phyloP scores from a whole-genome alignment of 2,888 invertebrate genomes.

The Ferdinandea cuprea region DNA sequence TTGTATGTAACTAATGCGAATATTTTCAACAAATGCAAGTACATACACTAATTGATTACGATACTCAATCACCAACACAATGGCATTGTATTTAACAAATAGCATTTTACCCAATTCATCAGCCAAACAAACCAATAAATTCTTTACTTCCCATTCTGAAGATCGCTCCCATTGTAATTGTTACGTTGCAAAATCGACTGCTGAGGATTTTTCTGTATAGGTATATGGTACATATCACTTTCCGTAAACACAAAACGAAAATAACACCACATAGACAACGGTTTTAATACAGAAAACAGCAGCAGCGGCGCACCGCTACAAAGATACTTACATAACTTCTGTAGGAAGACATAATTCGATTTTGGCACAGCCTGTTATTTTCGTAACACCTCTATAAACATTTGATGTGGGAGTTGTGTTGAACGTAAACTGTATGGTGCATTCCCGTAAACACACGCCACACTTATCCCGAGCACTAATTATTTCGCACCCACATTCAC shows the following conservation, averaged over 20 bases:
- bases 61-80: no score
- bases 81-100: no score
- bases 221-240: constrained; percentile 49
- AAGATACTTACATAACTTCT: constrained; percentile 82
- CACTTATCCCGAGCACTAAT: constrained; percentile 7
- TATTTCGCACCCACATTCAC: constrained; percentile 20
- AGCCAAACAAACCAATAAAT: constrained; percentile 43
- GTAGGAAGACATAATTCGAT: constrained; percentile 80
- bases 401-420: constrained; percentile 56
- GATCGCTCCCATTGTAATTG: constrained; percentile 15
- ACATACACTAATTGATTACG: no score
- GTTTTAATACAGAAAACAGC: constrained; percentile 15
- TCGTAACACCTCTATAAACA: constrained; percentile 70
- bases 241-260: constrained; percentile 49
- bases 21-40: no score
- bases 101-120: constrained; percentile 15
- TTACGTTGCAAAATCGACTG: constrained; percentile 59
- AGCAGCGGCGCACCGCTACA: constrained; percentile 16
- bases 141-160: constrained; percentile 34
- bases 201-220: no score
- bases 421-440: constrained; percentile 44
- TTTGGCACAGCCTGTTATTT: constrained; percentile 75
- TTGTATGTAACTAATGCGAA: no score
- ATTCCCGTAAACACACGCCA: constrained; percentile 46
- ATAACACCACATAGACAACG: constrained; percentile 29